A percentile compares a stretch with the other conserved stretches of the same genome.
phyloP scores from a whole-genome alignment of 1,140 invertebrate species.

The Cydia amplana region DNA sequence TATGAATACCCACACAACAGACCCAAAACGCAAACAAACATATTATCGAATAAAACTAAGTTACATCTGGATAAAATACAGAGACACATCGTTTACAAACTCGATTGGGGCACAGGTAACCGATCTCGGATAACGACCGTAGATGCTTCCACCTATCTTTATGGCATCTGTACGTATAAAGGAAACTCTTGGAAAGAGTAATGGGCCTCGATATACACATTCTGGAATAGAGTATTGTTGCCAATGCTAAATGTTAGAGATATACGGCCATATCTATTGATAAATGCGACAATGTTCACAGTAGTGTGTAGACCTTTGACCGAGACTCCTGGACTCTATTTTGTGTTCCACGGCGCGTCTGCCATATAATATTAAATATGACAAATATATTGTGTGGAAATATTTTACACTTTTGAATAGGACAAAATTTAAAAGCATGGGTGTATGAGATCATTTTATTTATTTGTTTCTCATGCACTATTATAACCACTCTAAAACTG shows the following conservation, averaged over 20 bases:
- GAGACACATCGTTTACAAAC: constrained; percentile 38
- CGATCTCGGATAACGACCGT: constrained; percentile 50
- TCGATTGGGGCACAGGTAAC: constrained; percentile 49
- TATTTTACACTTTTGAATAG: not conserved
- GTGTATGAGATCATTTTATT: not conserved
- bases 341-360: not conserved
- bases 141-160: constrained; percentile 57
- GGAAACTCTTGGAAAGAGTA: constrained; percentile 59
- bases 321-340: constrained; percentile 14
- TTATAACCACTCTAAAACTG: no score
- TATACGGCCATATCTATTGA: constrained; percentile 36
- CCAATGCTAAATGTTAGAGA: constrained; percentile 52
- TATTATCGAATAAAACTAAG: constrained; percentile 17
- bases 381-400: not conserved
- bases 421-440: not conserved
- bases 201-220: constrained; percentile 61
- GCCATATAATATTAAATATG: constrained; percentile 3
- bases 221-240: constrained; percentile 55
- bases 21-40: constrained; percentile 13
- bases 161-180: constrained; percentile 63
- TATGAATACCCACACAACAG: no score
- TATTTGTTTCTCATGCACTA: not conserved
- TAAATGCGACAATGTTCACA: constrained; percentile 24
- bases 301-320: constrained; percentile 23
- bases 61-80: constrained; percentile 31